Conservation (phyloP, 2,113 vertebrate species). For the Actenoides hombroni region DNA sequence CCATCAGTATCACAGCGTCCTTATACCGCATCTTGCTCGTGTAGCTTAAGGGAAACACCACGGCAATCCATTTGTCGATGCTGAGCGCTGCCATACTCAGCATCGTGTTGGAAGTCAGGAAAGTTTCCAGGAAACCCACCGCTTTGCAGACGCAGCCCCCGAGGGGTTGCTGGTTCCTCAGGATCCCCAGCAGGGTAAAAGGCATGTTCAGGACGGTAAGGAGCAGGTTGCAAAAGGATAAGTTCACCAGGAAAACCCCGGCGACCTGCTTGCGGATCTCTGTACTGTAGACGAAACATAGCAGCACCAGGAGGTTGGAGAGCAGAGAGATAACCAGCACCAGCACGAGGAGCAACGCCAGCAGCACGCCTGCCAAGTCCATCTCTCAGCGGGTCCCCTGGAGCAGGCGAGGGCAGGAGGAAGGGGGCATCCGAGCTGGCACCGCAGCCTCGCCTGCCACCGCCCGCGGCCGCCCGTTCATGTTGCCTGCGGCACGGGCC, state of each 20-base stretch:
- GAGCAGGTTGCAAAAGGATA: constrained; percentile 81
- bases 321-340: constrained; percentile 75
- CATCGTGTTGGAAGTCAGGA: constrained; percentile 78
- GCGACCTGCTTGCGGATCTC: constrained; percentile 78
- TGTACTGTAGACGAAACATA: constrained; percentile 79
- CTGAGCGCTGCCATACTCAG: constrained; percentile 83
- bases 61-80: constrained; percentile 82
- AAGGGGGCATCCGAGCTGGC: neutral
- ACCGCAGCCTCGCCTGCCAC: constrained; percentile 46
- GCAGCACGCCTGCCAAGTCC: constrained; percentile 79
- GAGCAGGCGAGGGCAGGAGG: constrained; percentile 37
- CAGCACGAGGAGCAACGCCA: constrained; percentile 76
- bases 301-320: constrained; percentile 79
- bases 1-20: constrained; percentile 77
- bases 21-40: constrained; percentile 81
- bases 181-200: constrained; percentile 74
- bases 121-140: constrained; percentile 78
- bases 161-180: constrained; percentile 64
- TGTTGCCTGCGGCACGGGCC: neutral
- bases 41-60: constrained; percentile 81
- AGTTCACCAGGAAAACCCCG: constrained; percentile 79
- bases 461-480: neutral
- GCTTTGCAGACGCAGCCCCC: constrained; percentile 71
- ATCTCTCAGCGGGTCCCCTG: constrained; percentile 70
- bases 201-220: constrained; percentile 79